These are phyloP conservation scores for Lacerta bilineata DNA, from an alignment of 2,797 vertebrate species.

Conservation along the genomic window DNA sequence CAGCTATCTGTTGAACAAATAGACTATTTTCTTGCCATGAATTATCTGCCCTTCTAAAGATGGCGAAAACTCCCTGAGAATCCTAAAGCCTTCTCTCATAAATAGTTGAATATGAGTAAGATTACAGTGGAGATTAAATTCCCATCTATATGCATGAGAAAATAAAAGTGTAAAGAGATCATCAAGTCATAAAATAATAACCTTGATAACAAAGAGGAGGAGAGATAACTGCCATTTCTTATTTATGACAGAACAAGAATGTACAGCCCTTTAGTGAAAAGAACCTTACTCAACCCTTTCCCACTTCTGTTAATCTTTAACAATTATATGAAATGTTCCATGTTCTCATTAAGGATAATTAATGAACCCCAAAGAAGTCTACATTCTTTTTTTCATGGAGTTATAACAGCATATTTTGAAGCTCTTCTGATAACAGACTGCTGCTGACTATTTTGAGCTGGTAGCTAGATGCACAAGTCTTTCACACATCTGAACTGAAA, in stretches of 20 bases:
- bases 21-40: neutral
- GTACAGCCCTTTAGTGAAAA: conserved; percentile 33
- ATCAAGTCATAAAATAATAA: conserved; percentile 63
- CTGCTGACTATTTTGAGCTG: neutral
- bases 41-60: neutral
- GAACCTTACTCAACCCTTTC: conserved; percentile 25
- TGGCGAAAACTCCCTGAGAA: conserved; percentile 37
- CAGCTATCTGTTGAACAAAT: neutral
- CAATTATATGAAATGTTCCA: conserved; percentile 18
- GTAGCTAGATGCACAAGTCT: neutral
- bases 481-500: neutral
- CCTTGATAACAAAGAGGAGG: conserved; percentile 26
- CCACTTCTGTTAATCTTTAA: conserved; percentile 28
- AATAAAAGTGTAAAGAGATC: conserved; percentile 24
- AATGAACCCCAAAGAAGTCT: neutral
- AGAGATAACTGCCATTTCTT: conserved; percentile 37
- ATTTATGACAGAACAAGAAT: conserved; percentile 37
- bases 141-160: conserved; percentile 50
- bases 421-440: neutral
- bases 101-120: conserved; percentile 25
- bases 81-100: conserved; percentile 28
- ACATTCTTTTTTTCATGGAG: neutral
- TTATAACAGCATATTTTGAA: neutral
- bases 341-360: conserved; percentile 9
- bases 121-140: conserved; percentile 52